Percentiles rank a stretch among this genome's conserved stretches.
phyloP scores from a whole-genome alignment of 2,113 vertebrate genomes.

The Pardalotus punctatus region DNA sequence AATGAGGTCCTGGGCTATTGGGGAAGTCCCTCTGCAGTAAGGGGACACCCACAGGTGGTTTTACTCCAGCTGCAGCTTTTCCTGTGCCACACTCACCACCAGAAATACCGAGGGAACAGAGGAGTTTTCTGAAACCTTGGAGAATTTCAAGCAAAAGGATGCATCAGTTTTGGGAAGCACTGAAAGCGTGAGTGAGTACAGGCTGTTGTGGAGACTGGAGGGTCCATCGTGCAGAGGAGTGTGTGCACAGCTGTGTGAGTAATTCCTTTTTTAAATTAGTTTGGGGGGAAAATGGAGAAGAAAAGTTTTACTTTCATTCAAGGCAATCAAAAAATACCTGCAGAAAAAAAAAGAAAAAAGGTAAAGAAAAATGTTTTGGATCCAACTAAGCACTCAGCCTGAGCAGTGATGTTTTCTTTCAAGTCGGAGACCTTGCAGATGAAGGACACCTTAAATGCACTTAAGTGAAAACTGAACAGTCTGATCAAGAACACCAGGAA shows the following conservation, averaged over 20 bases:
- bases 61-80: not conserved
- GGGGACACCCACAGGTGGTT: not conserved
- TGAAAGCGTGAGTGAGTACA: not conserved
- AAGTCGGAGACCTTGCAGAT: not conserved
- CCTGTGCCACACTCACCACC: not conserved
- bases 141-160: not conserved
- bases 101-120: not conserved
- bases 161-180: not conserved
- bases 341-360: too few relatives aligned
- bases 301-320: not conserved
- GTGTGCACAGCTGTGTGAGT: not conserved
- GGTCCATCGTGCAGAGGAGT: too few relatives aligned
- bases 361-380: not conserved
- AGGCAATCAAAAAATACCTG: not conserved
- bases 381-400: not conserved
- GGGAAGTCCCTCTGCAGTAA: not conserved
- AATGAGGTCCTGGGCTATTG: not conserved
- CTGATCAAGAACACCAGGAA: not conserved
- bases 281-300: not conserved
- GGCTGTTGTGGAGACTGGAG: not conserved
- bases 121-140: not conserved
- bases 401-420: not conserved
- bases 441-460: not conserved
- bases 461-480: not conserved
- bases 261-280: not conserved